Base-by-base conservation (phyloP, 2,113 vertebrate species). In the Sorex araneus region DNA sequence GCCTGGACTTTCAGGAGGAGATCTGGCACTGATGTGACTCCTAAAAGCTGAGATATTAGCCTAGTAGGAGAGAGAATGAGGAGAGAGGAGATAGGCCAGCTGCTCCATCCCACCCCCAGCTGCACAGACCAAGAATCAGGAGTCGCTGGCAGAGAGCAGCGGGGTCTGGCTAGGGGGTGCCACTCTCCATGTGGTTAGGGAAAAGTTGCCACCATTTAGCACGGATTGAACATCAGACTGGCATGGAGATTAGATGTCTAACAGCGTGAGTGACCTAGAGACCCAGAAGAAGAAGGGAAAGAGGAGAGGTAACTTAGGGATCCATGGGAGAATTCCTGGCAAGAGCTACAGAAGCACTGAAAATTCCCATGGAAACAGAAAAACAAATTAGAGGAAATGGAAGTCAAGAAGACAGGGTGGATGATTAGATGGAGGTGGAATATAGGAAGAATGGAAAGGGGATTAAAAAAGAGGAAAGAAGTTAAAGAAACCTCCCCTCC, bases 281-380 rank as follows among this genome's bases (percentile, higher is more conserved):
- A 60, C 18, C 18, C 57, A 60, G 57, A 23, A 60, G 18, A 23
- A 60, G 3, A 21, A 60, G 18, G 54, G 13, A 60, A 60, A 60
- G 57, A 60, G 57, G 21, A 23, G 7, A 60, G 19, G 57, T 60
- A 60, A 60, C 19, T 60, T 60, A 60, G 19, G 21, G 18, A 60
- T 6, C 69, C 60, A 66, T 34, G 13, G 40, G 50, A 88, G 79
- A 73, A 89, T 90, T 79, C 57, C 40, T 83, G n/a, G 40, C 70
- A 74, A 47, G 43, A 78, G 25, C 10, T 91, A 74, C 10, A 0
- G 1, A 75, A 23, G n/a, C 64, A 67, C 5, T 88, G 70, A 73
- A 93, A 81, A 94, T 3, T 47, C n/a, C 93, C 3, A 50, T 12
- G 30, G 30, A 79, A 94, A 91, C 8, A 7, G 6, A 11, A 84